Evolutionary conservation across 2,113 vertebrate species (phyloP).

Genomic region (Marmota flaviventris): DNA sequence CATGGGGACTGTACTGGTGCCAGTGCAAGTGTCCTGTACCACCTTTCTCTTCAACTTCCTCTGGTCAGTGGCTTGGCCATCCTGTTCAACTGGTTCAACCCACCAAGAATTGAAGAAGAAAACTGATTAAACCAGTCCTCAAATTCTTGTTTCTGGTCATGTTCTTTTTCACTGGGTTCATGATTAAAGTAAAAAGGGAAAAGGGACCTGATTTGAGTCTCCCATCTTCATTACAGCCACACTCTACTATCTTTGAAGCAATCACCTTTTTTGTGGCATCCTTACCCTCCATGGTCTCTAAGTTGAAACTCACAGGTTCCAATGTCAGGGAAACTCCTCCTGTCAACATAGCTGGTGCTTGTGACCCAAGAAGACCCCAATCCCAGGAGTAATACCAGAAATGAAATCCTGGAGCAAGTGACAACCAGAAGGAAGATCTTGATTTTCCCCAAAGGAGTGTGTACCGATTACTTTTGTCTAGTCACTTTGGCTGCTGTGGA

Average conservation of each 20-base stretch:
- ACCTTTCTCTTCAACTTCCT: conserved; percentile 88
- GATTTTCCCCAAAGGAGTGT: no score
- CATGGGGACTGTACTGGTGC: conserved; percentile 91
- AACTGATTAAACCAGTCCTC: conserved; percentile 86
- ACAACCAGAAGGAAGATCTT: no score
- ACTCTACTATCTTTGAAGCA: conserved; percentile 94
- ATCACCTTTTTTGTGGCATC: conserved; percentile 90
- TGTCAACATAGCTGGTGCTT: no score
- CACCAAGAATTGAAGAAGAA: conserved; percentile 91
- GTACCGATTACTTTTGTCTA: no score
- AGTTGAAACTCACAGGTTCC: conserved; percentile 85
- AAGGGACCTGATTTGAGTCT: conserved; percentile 85
- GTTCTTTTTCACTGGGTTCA: conserved; percentile 92
- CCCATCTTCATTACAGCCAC: conserved; percentile 91
- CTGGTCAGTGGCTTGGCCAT: conserved; percentile 88
- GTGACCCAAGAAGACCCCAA: no score
- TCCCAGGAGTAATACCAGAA: no score
- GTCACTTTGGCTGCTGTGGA: no score
- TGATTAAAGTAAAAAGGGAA: conserved; percentile 91
- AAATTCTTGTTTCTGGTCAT: conserved; percentile 85
- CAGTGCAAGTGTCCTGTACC: conserved; percentile 86
- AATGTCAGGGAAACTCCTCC: no score
- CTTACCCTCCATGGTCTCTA: conserved; percentile 92
- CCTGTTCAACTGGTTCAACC: conserved; percentile 86
- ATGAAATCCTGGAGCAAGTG: no score